These are phyloP conservation scores for Panagrolaimus sp. DNA, from an alignment of 1,140 invertebrate species.

Conservation along the genomic window DNA sequence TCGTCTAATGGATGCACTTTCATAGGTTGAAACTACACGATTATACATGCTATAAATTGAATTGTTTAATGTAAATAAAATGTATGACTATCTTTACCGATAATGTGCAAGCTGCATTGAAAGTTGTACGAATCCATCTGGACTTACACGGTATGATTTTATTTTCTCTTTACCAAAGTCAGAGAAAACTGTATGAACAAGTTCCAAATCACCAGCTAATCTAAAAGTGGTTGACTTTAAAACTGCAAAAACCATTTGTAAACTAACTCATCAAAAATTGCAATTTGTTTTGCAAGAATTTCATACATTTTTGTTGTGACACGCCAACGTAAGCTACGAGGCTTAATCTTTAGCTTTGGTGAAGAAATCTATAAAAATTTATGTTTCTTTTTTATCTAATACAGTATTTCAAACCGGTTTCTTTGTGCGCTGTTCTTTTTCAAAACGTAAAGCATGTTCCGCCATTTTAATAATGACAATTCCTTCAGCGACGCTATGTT, in stretches of 20 bases:
- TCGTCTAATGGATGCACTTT: conserved; percentile 86
- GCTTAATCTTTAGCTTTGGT: conserved; percentile 14
- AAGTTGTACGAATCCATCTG: conserved; percentile 91
- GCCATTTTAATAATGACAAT: conserved; percentile 75
- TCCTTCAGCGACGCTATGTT: conserved; percentile 93
- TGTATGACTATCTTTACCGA: conserved; percentile 67
- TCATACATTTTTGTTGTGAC: conserved; percentile 67
- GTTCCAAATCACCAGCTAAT: conserved; percentile 78
- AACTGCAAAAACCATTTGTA: conserved; percentile 12
- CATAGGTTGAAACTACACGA: conserved; percentile 86
- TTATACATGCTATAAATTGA: conserved; percentile 74
- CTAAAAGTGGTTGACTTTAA: conserved; percentile 65
- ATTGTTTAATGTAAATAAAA: not conserved
- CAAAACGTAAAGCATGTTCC: conserved; percentile 66
- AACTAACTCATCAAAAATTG: conserved; percentile 71
- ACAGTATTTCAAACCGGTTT: conserved; percentile 43
- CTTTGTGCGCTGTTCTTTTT: conserved; percentile 56
- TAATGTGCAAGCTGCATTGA: conserved; percentile 89
- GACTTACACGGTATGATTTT: conserved; percentile 82
- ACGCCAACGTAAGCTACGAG: conserved; percentile 68
- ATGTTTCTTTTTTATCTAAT: conserved; percentile 47
- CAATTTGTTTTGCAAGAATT: conserved; percentile 70
- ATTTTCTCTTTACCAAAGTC: conserved; percentile 89
- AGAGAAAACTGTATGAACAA: conserved; percentile 77
- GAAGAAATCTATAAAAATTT: conserved; percentile 62